These are phyloP conservation scores for Desmodus rotundus DNA, from an alignment of 2,113 vertebrate species.

Conservation along the genomic window DNA sequence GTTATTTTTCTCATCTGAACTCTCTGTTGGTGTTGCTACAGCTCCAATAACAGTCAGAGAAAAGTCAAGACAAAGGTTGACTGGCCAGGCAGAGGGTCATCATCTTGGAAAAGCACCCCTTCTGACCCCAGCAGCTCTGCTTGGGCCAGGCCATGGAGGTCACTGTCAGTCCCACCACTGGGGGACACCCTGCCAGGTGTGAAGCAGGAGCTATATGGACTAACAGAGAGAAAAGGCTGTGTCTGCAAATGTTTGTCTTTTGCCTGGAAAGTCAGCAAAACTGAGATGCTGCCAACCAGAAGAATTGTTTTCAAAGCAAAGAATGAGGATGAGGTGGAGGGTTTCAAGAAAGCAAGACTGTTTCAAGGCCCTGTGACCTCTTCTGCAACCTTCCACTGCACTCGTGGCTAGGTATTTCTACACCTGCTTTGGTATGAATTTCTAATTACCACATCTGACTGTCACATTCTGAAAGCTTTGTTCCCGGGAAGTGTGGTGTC, in stretches of 20 bases:
- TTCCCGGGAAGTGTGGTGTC: background rate
- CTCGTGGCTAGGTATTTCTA: background rate
- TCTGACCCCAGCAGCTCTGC: background rate
- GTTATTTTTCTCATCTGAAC: background rate
- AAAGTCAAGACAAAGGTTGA: background rate
- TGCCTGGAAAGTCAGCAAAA: background rate
- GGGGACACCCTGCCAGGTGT: background rate
- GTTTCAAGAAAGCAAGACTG: background rate
- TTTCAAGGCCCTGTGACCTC: background rate
- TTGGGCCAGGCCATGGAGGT: too few species aligned
- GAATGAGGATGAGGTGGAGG: fast-evolving
- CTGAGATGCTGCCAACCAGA: background rate
- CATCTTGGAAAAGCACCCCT: background rate
- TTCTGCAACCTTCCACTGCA: background rate
- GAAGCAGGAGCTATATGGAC: fast-evolving
- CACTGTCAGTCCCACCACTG: fast-evolving
- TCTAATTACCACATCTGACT: background rate
- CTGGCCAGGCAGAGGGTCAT: background rate
- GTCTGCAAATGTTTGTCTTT: background rate
- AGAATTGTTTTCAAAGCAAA: background rate
- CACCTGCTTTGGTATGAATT: background rate
- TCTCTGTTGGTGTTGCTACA: background rate
- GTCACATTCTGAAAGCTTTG: background rate
- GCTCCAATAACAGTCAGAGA: background rate
- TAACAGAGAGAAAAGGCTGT: background rate